Conservation (phyloP, 1,140 invertebrate species). For the Drosophila ananassae region DNA sequence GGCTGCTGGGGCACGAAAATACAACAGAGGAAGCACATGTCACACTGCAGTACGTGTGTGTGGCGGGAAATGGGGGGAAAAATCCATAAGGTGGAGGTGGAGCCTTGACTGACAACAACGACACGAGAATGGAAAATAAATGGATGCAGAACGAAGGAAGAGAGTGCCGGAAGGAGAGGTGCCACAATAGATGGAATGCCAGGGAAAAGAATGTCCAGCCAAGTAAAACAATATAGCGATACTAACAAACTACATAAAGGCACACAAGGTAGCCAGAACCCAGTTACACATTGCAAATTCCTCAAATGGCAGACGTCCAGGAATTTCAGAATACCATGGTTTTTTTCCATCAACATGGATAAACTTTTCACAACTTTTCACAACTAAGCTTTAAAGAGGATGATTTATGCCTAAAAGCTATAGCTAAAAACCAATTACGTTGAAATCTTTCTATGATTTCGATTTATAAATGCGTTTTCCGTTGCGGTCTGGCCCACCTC, state of each 20-base stretch:
- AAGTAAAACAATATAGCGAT: constrained; percentile 22
- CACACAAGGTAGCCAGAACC: background rate
- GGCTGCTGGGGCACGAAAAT: constrained; percentile 47
- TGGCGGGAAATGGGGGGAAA: constrained; percentile 25
- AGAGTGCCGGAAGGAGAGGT: constrained; percentile 35
- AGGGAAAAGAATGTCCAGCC: constrained; percentile 24
- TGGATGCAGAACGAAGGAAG: constrained; percentile 21
- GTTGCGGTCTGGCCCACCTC: background rate
- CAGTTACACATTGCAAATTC: constrained; percentile 5
- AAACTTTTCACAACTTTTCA: too few relatives aligned
- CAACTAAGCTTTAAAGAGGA: too few relatives aligned
- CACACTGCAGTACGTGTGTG: constrained; percentile 65
- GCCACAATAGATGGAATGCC: constrained; percentile 34
- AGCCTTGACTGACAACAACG: constrained; percentile 64
- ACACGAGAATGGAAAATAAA: constrained; percentile 53
- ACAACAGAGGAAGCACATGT: constrained; percentile 79
- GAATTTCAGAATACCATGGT: background rate
- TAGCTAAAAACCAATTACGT: background rate
- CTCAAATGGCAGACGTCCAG: background rate
- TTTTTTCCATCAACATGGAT: too few relatives aligned
- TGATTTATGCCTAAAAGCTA: background rate
- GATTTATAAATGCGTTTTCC: background rate
- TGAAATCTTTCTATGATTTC: background rate
- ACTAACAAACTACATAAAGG: constrained; percentile 5
- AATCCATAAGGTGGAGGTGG: background rate